Evolutionary conservation across 2,113 vertebrate species (phyloP), one percentile per base, ranked within the genome.

Genomic region (Dendropsophus ebraccatus): DNA sequence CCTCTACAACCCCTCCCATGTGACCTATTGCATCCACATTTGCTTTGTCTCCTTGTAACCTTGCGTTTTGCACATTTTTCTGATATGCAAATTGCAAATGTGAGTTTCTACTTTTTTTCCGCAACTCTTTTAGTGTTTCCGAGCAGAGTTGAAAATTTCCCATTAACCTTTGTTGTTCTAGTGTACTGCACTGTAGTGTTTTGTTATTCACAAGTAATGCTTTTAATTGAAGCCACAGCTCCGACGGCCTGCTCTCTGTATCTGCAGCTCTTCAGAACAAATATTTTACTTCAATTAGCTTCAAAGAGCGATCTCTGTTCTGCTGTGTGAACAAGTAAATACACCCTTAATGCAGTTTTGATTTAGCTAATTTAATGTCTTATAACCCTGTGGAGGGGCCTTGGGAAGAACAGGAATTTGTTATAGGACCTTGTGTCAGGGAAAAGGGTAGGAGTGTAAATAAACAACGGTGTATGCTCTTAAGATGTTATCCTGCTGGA

Each of bases 261-360:
- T 81, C 78, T 73, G 52, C 78, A 62, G 85, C 65, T 58, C 85
- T 81, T 87, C 65, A 87, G 78, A 87, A 81, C 85, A 87, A 87
- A 87, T 87, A 87, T 87, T 87, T 87, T 87, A 87, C 85, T 87
- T 87, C 85, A 87, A 87, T 87, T 87, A 87, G 85, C 85, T 87
- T 87, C 85, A 87, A 87, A 87, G 85, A 87, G 78, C 75, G 85
- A 87, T 87, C 85, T 81, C 77, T 87, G 85, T 87, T 87, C 85
- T 87, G 85, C 85, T 87, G 50, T 87, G 78, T 87, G 85, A 81
- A 81, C 85, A 87, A 87, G 85, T 87, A 87, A 87, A 87, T 81
- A 87, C 37, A 73, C 77, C 78, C 85, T 87, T 87, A 87, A 87
- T 87, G 85, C 78, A 87, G 77, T 87, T 87, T 87, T 87, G 85